Base-by-base conservation (phyloP, 2,888 invertebrate genomes). In the Pristionchus entomophagus region DNA sequence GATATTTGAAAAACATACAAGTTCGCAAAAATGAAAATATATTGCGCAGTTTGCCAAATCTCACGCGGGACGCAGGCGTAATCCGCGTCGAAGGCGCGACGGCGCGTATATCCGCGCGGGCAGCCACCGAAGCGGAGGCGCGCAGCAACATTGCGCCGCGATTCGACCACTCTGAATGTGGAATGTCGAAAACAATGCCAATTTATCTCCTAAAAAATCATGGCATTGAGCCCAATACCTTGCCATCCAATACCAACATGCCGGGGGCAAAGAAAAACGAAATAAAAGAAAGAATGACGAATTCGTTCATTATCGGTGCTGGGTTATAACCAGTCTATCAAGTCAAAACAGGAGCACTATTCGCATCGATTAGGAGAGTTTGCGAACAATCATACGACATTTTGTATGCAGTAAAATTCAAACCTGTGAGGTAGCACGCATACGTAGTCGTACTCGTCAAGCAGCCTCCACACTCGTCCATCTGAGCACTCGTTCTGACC, bases 371-470 rank as follows among this genome's bases (percentile, higher is more conserved):
- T n/a, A n/a, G n/a, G n/a, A n/a, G n/a, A n/a, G n/a, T n/a, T n/a
- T n/a, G n/a, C n/a, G n/a, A n/a, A n/a, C n/a, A n/a, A n/a, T n/a
- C n/a, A n/a, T n/a, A n/a, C n/a, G 32, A 69, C 69, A 10, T 3
- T 8, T 45, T 78, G 17, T n/a, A 4, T 51, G 8, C 17, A 29
- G 5, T 5, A 38, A 41, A 59, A 45, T 51, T 19, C 53, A 49
- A 56, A 88, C 90, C 90, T 84, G 5, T 82, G 53, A 0, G 88
- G 86, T n/a, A 86, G 88, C 4, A 93, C 92, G 86, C 93, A 93
- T 35, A 91, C 90, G 82, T 90, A 93, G 87, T 93, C 93, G 86
- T 93, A 93, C 19, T 89, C 87, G 80, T 93, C 93, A 6, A 93
- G 78, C 2, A 87, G 86, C 26, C 93, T 85, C 93, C 93, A 93